Evolutionary conservation across 2,797 vertebrate species (phyloP), one percentile per base, ranked within the genome.

Genomic region (Tokudaia tokunoshimensis): DNA sequence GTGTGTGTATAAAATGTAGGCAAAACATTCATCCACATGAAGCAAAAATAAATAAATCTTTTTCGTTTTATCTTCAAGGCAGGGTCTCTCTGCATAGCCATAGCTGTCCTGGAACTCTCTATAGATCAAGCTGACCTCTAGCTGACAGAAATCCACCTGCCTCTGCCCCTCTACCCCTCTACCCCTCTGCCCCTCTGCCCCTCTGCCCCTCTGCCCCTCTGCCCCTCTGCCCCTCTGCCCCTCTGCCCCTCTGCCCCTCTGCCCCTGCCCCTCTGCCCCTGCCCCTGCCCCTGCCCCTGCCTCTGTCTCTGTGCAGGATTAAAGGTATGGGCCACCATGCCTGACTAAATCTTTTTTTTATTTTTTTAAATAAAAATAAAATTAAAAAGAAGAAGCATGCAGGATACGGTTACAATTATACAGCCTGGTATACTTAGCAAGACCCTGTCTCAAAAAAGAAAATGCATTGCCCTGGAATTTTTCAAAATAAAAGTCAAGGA

Each of bases 401-500:
- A 67, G 61, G 61, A 34, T 47, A 24, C 29, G 9, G 41, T 50
- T 85, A 47, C 8, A 84, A 47, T 44, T 22, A 85, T 67, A 50
- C 14, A 37, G 34, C 22, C 34, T 55, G 22, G 67, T 72, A 1
- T 26, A 57, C 50, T 29, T 29, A 41, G 50, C 67, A 57, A 50
- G 61, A 50, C 63, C 31, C 44, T 4, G 29, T 85, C 63, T 85
- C 63, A 67, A 50, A 50, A 50, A 85, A 85, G 44, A n/a, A 85
- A 85, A 67, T 50, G 67, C 63, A n/a, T 50, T n/a, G 61, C 29
- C 44, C 61, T 85, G 65, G 95, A 78, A 65, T 74, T 89, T 92
- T 95, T 93, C 74, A 79, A 94, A 96, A 85, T 75, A 65, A 89
- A 50, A 83, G 47, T 89, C 72, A 80, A 83, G 61, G 75, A 96